phyloP scores from a whole-genome alignment of 2,797 vertebrate genomes.

The Sternotherus odoratus region DNA sequence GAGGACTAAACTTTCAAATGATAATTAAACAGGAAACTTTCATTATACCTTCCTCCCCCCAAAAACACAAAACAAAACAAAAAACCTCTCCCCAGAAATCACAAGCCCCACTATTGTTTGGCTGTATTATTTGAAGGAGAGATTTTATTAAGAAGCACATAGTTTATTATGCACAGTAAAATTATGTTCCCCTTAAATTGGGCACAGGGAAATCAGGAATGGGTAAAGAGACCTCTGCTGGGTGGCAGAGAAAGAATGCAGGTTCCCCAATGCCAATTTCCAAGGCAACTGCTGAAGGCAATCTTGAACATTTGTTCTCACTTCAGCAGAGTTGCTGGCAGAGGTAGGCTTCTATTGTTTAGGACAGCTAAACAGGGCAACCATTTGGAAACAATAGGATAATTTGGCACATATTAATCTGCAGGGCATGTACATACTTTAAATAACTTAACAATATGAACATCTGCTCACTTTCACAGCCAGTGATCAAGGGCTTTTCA shows the following conservation, averaged over 20 bases:
- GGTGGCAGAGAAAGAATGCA: slow-evolving; percentile 16
- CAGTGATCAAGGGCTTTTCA: slow-evolving; percentile 38
- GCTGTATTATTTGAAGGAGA: fast-evolving
- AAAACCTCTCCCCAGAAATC: not conserved
- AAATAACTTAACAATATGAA: slow-evolving; percentile 10
- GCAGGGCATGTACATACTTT: slow-evolving; percentile 13
- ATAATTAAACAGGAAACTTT: not conserved
- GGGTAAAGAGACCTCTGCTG: not conserved
- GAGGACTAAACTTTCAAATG: not conserved
- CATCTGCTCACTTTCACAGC: not conserved
- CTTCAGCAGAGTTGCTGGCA: slow-evolving; percentile 21
- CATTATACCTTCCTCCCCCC: not conserved
- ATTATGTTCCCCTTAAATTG: not conserved
- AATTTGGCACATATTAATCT: slow-evolving; percentile 20
- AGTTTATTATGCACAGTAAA: not conserved
- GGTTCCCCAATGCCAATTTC: slow-evolving; percentile 10
- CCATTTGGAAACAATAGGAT: slow-evolving; percentile 34
- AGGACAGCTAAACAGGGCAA: slow-evolving; percentile 10
- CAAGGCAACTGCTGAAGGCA: slow-evolving; percentile 30
- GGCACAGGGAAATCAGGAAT: not conserved
- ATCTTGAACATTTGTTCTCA: slow-evolving; percentile 7
- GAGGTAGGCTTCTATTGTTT: not conserved
- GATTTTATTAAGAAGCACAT: not conserved
- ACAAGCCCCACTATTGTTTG: not conserved
- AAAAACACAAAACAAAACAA: not conserved